Evolutionary conservation across 2,113 vertebrate genomes (phyloP).

Genomic region (Psilopsiagon aymara): DNA sequence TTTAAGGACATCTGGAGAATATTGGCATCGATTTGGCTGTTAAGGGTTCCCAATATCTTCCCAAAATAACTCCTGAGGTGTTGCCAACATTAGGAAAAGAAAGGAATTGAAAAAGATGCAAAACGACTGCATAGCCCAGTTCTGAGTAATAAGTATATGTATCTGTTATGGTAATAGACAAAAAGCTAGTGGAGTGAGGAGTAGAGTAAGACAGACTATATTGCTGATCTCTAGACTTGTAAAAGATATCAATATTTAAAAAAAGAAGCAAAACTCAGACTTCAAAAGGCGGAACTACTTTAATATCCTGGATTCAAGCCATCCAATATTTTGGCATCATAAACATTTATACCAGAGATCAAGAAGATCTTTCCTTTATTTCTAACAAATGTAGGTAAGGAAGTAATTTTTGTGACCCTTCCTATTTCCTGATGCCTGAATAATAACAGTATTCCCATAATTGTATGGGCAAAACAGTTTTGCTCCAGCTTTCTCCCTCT

Average conservation of each 20-base stretch:
- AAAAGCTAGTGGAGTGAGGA: neutral
- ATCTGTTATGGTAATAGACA: neutral
- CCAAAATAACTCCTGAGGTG: neutral
- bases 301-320: constrained; percentile 20
- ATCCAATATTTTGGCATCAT: neutral
- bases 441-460: constrained; percentile 38
- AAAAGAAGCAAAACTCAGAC: neutral
- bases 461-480: constrained; percentile 1
- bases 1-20: neutral
- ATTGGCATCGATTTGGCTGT: neutral
- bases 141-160: neutral
- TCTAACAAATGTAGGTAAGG: constrained; percentile 62
- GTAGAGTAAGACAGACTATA: neutral
- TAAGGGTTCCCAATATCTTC: neutral
- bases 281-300: constrained; percentile 32
- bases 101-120: neutral
- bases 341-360: constrained; percentile 14
- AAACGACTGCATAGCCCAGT: neutral
- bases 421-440: constrained; percentile 52
- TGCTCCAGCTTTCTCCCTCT: constrained; percentile 18
- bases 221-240: neutral
- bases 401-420: constrained; percentile 56
- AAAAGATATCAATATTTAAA: neutral
- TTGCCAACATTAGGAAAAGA: neutral
- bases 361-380: constrained; percentile 45